Evolutionary conservation across 2,797 vertebrate genomes (phyloP), one percentile per base, ranked within the genome.

Genomic region (Hippoglossus hippoglossus): DNA sequence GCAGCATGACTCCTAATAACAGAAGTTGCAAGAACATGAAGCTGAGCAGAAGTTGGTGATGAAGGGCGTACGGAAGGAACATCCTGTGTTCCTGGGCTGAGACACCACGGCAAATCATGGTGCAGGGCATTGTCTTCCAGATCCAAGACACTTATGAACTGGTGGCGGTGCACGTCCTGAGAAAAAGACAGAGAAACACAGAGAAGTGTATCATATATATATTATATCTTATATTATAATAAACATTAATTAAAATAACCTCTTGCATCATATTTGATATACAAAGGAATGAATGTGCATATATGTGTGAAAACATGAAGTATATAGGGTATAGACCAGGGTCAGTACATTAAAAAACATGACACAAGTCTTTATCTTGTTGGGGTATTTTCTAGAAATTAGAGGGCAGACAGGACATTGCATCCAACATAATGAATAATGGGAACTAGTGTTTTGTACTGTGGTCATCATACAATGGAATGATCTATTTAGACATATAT

Each of bases 131-230:
- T 59, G 16, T 89, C 94, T 80, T 97, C 95, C 67, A 97, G 92
- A 83, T 97, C 97, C 58, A 86, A 81, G 62, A 97, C 95, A 75
- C 90, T 94, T 76, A 97, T 81, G 63, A 95, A 97, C 50, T 90
- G 87, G n/a, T 12, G 91, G 26, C 92, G 84, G 51, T 53, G 47
- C 81, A 90, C 67, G 74, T 84, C 59, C 92, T 93, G 68, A 78
- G 16, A 62, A 3, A 84, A 36, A 51, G 8, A 51, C 1, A 49
- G 6, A 10, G 11, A 74, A 26, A 50, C 2, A 63, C 13, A 57
- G 25, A 31, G 19, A 16, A 22, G 2, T 60, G 18, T 6, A 46
- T 46, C 6, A 46, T 46, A 44, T 44, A 34, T 3, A 3, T 11
- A 11, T 8, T 34, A 10, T 31, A 31, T 31, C 28, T 31, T 31